Evolutionary conservation across 2,113 vertebrate genomes (phyloP), one percentile per base, ranked within the genome.

Genomic region (Ophiodon elongatus): DNA sequence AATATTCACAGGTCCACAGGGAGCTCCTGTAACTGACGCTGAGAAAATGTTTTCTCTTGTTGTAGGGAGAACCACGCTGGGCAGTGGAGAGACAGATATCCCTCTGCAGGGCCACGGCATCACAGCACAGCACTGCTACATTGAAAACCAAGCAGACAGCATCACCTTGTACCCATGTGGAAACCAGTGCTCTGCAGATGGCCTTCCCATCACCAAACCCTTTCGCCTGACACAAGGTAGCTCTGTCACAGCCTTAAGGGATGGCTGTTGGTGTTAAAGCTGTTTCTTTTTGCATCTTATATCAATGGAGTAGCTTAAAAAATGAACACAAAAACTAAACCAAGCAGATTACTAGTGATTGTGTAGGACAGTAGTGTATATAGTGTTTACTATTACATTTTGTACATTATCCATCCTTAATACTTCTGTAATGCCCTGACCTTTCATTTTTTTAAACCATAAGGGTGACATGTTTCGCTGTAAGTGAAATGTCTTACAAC

Each of bases 121-220:
- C 54, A 92, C 93, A 0, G 90, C 95, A 1, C 94, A 96, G 39
- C 98, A 99, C 90, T 99, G 98, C 94, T 98, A 96, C 95, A 98
- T 99, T 0, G 97, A 98, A 86, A 98, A 98, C 25, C 69, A 85
- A 1, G 89, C 52, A 2, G 97, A 97, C 37, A 93, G 87, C 4
- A 97, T 99, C 86, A 98, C 95, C 0, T 93, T 99, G 80, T 92
- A 97, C 91, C 98, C 98, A 62, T 97, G 97, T 29, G 97, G 97
- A 76, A 97, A 97, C 14, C 92, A 93, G 76, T 99, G 98, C 7
- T 88, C 96, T 39, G 87, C 97, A 0, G 97, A 99, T 8, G 97
- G 98, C 0, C 86, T 97, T 25, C 86, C 80, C 0, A 63, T 98
- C 50, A 94, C 86, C 37, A 95, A 93, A 83, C 97, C 98, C 62